Evolutionary conservation across 2,888 invertebrate genomes (phyloP).

Genomic region (Celastrina argiolus): DNA sequence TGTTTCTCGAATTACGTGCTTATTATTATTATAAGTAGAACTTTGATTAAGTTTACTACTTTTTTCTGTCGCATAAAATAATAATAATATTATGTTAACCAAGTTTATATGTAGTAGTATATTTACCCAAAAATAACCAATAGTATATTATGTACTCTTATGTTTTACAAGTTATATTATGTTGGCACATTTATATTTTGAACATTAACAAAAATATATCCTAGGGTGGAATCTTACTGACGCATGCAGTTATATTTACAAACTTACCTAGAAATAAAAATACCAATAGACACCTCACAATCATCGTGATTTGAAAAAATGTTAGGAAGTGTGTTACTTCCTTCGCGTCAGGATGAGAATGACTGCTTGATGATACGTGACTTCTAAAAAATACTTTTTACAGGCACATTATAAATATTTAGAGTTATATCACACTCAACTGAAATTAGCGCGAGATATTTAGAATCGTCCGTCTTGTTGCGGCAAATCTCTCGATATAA

Average conservation of each 20-base stretch:
- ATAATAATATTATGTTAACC: no score
- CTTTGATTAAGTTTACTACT: no score
- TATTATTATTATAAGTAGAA: no score
- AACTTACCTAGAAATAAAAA: background rate
- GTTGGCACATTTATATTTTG: no score
- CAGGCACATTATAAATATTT: background rate
- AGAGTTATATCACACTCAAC: background rate
- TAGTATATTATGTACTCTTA: no score
- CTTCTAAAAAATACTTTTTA: slow-evolving; percentile 9
- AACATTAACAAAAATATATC: no score
- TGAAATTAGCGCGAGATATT: background rate
- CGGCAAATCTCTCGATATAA: background rate
- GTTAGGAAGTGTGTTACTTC: background rate
- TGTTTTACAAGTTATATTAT: no score
- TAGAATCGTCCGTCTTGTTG: background rate
- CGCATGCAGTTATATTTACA: background rate
- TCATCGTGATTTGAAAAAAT: background rate
- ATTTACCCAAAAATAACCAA: no score
- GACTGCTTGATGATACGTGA: background rate
- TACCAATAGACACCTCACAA: background rate
- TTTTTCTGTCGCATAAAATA: no score
- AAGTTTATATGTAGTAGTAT: no score
- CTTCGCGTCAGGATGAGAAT: background rate
- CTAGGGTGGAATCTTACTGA: background rate
- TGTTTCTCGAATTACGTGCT: no score